These are phyloP conservation scores for Magallana gigas DNA, from an alignment of 1,140 invertebrate species.

Conservation along the genomic window DNA sequence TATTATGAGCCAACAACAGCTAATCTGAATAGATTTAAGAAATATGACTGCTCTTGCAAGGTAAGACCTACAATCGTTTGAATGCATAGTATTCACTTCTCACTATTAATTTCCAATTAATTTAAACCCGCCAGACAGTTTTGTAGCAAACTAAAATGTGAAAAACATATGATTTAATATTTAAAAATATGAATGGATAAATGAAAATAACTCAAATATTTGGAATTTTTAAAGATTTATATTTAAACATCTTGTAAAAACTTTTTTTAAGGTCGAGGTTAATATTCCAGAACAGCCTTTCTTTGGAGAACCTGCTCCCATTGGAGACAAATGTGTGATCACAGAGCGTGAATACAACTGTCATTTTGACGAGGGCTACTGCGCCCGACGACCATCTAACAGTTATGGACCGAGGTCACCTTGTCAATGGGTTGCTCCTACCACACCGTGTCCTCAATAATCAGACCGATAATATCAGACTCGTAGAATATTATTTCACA, in stretches of 20 bases:
- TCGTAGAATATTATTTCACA: no score
- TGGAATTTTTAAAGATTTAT: not conserved
- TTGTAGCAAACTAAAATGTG: no score
- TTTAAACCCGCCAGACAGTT: no score
- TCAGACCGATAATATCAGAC: no score
- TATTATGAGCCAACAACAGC: not conserved
- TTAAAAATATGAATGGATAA: not conserved
- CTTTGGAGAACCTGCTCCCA: not conserved
- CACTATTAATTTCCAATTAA: no score
- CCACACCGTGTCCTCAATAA: not conserved
- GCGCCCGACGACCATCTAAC: not conserved
- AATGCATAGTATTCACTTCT: no score
- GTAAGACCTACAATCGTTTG: not conserved
- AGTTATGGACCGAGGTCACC: not conserved
- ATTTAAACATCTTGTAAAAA: not conserved
- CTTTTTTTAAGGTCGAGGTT: not conserved
- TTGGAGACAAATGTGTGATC: not conserved
- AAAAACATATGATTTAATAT: no score
- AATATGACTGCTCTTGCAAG: slow-evolving; percentile 8
- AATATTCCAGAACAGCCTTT: not conserved
- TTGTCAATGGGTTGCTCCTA: not conserved
- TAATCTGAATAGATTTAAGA: not conserved
- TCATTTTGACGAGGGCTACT: not conserved
- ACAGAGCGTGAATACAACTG: not conserved
- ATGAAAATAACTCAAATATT: not conserved